A percentile compares a stretch with the other conserved stretches of the same genome.
Evolutionary conservation across 1,140 invertebrate species (phyloP).

Genomic region (Rhynchophorus ferrugineus): DNA sequence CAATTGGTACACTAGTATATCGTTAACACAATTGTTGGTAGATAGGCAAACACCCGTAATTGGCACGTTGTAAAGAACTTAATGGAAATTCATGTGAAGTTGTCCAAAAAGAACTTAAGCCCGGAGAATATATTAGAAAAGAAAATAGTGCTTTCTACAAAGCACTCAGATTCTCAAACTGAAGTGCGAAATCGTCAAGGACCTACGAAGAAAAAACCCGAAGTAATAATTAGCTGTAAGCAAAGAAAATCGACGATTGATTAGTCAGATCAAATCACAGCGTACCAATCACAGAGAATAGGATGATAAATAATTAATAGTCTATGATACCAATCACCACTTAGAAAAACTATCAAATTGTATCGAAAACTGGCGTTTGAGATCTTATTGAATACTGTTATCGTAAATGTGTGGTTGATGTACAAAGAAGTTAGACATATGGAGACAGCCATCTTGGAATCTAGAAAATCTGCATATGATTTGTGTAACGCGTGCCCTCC

Average conservation of each 20-base stretch:
- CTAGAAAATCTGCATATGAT: too few species aligned
- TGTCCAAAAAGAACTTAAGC: background rate
- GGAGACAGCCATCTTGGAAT: too few species aligned
- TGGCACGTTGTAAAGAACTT: slow-evolving; percentile 28
- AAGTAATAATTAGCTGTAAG: slow-evolving; percentile 21
- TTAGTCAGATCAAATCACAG: slow-evolving; percentile 40
- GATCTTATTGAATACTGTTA: slow-evolving; percentile 37
- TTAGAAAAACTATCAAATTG: slow-evolving; percentile 39
- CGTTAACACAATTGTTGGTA: slow-evolving; percentile 30
- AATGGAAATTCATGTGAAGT: slow-evolving; percentile 9
- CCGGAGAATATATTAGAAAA: background rate
- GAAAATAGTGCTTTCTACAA: background rate
- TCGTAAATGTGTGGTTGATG: slow-evolving; percentile 34
- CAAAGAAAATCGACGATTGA: slow-evolving; percentile 36
- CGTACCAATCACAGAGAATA: too few species aligned
- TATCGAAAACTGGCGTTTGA: slow-evolving; percentile 40
- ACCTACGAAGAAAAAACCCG: slow-evolving; percentile 1
- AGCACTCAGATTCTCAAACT: too few species aligned
- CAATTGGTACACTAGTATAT: slow-evolving; percentile 40
- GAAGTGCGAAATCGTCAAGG: too few species aligned
- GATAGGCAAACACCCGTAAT: slow-evolving; percentile 25
- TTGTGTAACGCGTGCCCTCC: too few species aligned
- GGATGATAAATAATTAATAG: too few species aligned
- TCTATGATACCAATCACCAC: slow-evolving; percentile 39
- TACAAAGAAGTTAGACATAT: slow-evolving; percentile 32